Percentiles rank a stretch among this genome's conserved stretches.
These are phyloP conservation scores for Matsumurasca onukii DNA, from an alignment of 1,140 invertebrate species.

Conservation along the genomic window DNA sequence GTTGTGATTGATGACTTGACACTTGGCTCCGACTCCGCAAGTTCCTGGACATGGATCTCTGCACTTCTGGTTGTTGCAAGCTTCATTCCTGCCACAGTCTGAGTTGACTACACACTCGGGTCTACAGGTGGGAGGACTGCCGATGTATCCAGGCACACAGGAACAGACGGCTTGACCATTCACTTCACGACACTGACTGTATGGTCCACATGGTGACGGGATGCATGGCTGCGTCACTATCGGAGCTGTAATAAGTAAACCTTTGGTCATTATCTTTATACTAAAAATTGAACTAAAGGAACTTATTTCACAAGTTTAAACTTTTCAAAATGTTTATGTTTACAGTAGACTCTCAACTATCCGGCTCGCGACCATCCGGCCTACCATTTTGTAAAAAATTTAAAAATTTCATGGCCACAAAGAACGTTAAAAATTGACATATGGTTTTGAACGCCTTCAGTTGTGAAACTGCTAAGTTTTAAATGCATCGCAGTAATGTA, in stretches of 20 bases:
- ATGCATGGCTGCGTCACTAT: constrained; percentile 49
- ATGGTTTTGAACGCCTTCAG: too few species aligned
- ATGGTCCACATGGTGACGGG: constrained; percentile 57
- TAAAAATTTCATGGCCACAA: too few species aligned
- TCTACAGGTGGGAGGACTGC: constrained; percentile 68
- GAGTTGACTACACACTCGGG: constrained; percentile 74
- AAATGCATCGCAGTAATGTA: too few species aligned
- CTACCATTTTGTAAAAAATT: too few species aligned
- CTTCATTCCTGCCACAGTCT: constrained; percentile 64
- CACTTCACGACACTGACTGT: constrained; percentile 61
- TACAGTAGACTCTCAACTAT: too few species aligned
- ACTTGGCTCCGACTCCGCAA: constrained; percentile 64
- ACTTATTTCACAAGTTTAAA: too few species aligned
- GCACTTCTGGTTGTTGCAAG: constrained; percentile 71
- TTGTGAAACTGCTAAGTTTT: too few species aligned
- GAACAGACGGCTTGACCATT: constrained; percentile 65
- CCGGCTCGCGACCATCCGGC: too few species aligned
- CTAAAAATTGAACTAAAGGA: too few species aligned
- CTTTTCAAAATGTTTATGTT: too few species aligned
- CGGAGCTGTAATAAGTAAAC: constrained; percentile 31
- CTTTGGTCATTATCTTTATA: too few species aligned
- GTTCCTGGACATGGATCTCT: constrained; percentile 69
- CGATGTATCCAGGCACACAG: constrained; percentile 63
- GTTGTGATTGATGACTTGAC: constrained; percentile 66
- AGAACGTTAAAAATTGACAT: too few species aligned